Evolutionary conservation across 2,797 vertebrate species (phyloP).

Genomic region (Echiichthys vipera): DNA sequence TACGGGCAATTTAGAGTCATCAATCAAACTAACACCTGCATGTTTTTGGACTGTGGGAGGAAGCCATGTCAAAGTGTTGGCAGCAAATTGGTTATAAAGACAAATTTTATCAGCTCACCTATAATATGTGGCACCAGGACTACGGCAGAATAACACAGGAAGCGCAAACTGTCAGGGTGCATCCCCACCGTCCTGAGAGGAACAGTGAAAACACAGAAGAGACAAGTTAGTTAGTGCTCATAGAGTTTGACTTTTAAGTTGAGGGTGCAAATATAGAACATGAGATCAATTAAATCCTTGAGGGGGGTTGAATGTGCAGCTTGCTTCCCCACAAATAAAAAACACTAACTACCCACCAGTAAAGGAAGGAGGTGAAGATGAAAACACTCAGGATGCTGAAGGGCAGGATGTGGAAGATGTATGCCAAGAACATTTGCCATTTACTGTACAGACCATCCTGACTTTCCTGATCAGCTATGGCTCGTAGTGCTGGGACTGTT

Average conservation of each 20-base stretch:
- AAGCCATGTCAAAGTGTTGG: neutral
- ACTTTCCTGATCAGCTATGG: slow-evolving; percentile 94
- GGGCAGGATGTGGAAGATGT: slow-evolving; percentile 92
- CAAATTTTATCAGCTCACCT: slow-evolving; percentile 81
- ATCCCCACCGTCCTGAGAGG: slow-evolving; percentile 89
- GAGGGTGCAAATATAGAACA: neutral
- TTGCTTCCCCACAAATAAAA: neutral
- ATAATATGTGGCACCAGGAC: slow-evolving; percentile 89
- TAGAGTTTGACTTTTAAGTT: too few relatives aligned
- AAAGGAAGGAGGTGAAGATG: slow-evolving; percentile 90
- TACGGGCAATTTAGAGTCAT: too few relatives aligned
- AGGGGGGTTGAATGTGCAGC: neutral
- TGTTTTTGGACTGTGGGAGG: too few relatives aligned
- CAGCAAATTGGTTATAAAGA: neutral
- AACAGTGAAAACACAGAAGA: neutral
- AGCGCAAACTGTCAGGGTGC: slow-evolving; percentile 88
- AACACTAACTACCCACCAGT: slow-evolving; percentile 87
- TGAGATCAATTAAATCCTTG: neutral
- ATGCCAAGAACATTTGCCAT: slow-evolving; percentile 97
- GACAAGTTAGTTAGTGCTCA: neutral
- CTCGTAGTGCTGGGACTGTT: slow-evolving; percentile 91
- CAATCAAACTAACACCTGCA: too few relatives aligned
- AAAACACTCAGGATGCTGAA: slow-evolving; percentile 90
- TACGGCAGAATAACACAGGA: slow-evolving; percentile 91
- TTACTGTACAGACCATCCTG: slow-evolving; percentile 95